Evolutionary conservation across 2,113 vertebrate species (phyloP).

Genomic region (Donacobius atricapilla): DNA sequence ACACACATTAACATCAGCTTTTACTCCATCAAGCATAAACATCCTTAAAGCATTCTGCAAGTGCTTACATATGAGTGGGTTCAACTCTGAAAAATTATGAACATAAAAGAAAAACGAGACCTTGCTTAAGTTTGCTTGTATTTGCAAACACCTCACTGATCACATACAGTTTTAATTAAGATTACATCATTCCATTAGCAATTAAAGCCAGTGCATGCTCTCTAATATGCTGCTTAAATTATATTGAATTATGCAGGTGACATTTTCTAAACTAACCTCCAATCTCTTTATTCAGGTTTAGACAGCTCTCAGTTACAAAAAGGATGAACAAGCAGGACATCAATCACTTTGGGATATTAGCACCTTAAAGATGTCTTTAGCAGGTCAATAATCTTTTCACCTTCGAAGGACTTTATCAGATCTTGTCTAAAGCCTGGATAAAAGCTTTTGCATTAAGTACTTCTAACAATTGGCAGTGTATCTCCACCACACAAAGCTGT

Average conservation of each 20-base stretch:
- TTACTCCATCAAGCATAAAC: neutral
- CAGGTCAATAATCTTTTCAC: slow-evolving; percentile 99
- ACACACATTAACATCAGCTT: neutral
- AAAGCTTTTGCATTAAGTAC: slow-evolving; percentile 92
- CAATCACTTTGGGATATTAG: slow-evolving; percentile 90
- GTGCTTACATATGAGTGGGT: neutral
- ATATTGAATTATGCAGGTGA: slow-evolving; percentile 69
- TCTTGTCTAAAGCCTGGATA: slow-evolving; percentile 89
- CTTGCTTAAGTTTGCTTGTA: neutral
- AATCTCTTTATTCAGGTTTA: slow-evolving; percentile 86
- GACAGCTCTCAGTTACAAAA: slow-evolving; percentile 80
- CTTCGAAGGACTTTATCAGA: slow-evolving; percentile 97
- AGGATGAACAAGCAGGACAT: slow-evolving; percentile 86
- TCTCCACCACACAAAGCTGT: slow-evolving; percentile 89
- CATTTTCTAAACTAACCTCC: slow-evolving; percentile 79
- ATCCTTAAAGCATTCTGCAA: neutral
- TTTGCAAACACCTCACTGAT: neutral
- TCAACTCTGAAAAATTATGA: neutral
- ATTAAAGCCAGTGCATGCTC: slow-evolving; percentile 42
- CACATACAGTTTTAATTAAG: neutral
- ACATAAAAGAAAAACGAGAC: neutral
- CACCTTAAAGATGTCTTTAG: slow-evolving; percentile 92
- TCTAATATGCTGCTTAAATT: slow-evolving; percentile 43
- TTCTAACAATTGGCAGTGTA: slow-evolving; percentile 84
- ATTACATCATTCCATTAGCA: slow-evolving; percentile 23